Percentiles rank a stretch among this genome's conserved stretches.
phyloP scores from a whole-genome alignment of 2,113 vertebrate genomes.

The Pogonocichla stellata region DNA sequence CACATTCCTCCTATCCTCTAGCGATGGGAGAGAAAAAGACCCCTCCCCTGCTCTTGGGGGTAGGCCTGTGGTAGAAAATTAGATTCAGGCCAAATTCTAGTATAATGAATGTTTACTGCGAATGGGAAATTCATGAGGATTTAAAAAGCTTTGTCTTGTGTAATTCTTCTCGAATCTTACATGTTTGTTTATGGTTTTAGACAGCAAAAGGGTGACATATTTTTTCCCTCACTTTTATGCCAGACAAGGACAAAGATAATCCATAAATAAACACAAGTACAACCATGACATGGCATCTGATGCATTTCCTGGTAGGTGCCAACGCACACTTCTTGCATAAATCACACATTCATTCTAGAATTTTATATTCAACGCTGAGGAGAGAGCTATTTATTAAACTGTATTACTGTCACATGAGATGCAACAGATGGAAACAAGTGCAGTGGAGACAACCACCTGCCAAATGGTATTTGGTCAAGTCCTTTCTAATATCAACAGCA shows the following conservation, averaged over 20 bases:
- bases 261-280: not conserved
- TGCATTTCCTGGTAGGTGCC: not conserved
- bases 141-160: not conserved
- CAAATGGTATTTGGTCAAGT: not conserved
- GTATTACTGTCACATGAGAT: not conserved
- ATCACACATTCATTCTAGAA: not conserved
- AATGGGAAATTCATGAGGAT: not conserved
- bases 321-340: not conserved
- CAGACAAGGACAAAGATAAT: not conserved
- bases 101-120: not conserved
- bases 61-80: not conserved
- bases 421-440: not conserved
- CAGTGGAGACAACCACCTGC: not conserved
- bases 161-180: not conserved
- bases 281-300: not conserved
- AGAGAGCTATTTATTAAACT: not conserved
- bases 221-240: not conserved
- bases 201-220: not conserved
- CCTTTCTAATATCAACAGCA: not conserved
- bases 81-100: not conserved
- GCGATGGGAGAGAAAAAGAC: not conserved
- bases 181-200: not conserved
- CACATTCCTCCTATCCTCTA: not conserved
- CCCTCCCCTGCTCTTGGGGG: not conserved
- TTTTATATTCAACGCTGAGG: not conserved